Evolutionary conservation across 2,113 vertebrate species (phyloP), one percentile per base, ranked within the genome.

Genomic region (Diglossa brunneiventris): DNA sequence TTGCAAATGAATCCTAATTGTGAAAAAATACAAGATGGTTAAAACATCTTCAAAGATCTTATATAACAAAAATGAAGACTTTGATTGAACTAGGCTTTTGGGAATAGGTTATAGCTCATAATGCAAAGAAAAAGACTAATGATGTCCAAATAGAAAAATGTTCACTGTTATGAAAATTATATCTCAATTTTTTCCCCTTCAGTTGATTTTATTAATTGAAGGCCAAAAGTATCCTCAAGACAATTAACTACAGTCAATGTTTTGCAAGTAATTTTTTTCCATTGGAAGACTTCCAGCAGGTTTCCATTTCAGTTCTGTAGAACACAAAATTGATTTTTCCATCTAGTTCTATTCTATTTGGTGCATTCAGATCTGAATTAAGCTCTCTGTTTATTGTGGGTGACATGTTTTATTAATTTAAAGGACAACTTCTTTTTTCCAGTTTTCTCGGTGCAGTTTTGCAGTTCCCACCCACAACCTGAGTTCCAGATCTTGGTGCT

Each of bases 21-120:
- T 58, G 67, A 80, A 80, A 78, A 91, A 75, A 82, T 14, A 58
- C 28, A 76, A 66, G 37, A 69, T 46, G 20, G 62, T 58, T 91
- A 89, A 94, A 96, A 87, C 56, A 78, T 49, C 80, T 49, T 91
- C 82, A 89, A 97, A 75, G n/a, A 79, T 58, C 73, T 91, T 82
- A 50, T 31, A 46, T 82, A 73, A 79, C 28, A 79, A 61, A 89
- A 94, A 62, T 27, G 10, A 94, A 80, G 67, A 47, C 19, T 83
- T 90, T 50, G 64, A 58, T 4, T 82, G 58, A 92, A 83, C 80
- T 20, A 79, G 79, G 31, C 37, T 89, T 91, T 90, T 62, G 87
- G 67, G 46, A 87, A 73, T 46, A 64, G 13, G 5, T 42, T 94
- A 42, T 50, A 82, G 14, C 62, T 91, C 86, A 66, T 58, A 91